Percentiles rank a stretch among this genome's conserved stretches.
phyloP scores from a whole-genome alignment of 2,888 invertebrate genomes.

The Mechanitis messenoides region DNA sequence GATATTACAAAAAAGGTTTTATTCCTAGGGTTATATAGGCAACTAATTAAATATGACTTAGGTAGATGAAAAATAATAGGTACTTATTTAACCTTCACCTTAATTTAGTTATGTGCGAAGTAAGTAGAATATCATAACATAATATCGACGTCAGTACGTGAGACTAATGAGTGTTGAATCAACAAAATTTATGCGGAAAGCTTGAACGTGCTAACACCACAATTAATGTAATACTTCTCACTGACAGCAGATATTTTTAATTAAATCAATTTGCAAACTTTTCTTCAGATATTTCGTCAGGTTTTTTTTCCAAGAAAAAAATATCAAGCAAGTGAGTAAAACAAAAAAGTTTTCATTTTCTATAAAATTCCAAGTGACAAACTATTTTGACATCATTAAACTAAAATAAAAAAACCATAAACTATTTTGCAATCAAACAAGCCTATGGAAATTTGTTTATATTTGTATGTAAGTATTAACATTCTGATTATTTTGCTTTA shows the following conservation, averaged over 20 bases:
- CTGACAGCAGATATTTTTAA: too few relatives aligned
- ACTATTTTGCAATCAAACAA: too few relatives aligned
- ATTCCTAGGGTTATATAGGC: background rate
- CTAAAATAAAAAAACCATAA: background rate
- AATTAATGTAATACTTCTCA: background rate
- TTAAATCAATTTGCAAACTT: too few relatives aligned
- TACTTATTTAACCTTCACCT: background rate
- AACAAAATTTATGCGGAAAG: constrained; percentile 63
- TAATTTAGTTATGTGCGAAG: constrained; percentile 4
- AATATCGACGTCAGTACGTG: constrained; percentile 50
- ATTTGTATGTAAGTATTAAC: background rate
- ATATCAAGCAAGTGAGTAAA: too few relatives aligned
- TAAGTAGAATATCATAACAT: constrained; percentile 7
- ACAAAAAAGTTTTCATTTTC: constrained; percentile 21
- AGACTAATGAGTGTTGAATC: constrained; percentile 64
- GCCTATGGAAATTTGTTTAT: too few relatives aligned
- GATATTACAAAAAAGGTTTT: constrained; percentile 6
- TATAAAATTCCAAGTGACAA: constrained; percentile 11
- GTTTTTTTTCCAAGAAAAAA: too few relatives aligned
- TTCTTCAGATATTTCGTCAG: too few relatives aligned
- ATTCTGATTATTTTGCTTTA: background rate
- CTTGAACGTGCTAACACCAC: constrained; percentile 44
- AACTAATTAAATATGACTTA: too few relatives aligned
- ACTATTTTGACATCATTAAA: constrained; percentile 1
- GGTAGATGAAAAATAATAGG: too few relatives aligned